Evolutionary conservation across 1,140 invertebrate genomes (phyloP), one percentile per base, ranked within the genome.

Genomic region (Bombus confusus): DNA sequence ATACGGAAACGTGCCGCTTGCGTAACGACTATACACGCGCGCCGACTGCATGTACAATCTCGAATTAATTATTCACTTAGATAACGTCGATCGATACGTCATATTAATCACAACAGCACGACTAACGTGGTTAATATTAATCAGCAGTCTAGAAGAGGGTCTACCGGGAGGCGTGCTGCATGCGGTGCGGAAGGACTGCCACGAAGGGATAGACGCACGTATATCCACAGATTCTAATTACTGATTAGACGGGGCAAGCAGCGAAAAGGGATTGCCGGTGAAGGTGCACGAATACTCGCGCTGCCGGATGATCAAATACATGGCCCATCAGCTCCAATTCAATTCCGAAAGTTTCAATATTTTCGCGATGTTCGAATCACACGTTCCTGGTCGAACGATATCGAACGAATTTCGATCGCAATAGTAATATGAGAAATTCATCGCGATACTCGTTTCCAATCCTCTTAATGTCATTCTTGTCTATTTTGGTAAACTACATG

Each of bases 181-280:
- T 25, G 77, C 66, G 77, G 57, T 62, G 64, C 72, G 85, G 73
- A 83, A 86, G 85, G 81, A 64, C 80, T 79, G 75, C 76, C 74
- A 79, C 82, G 82, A 31, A 79, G 81, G 82, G 83, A 81, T 84
- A 85, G 71, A 39, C 81, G 88, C 86, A 57, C 80, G 80, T 81
- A 85, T 69, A 77, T 86, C 86, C 66, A 76, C 75, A 74, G 91
- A 93, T 93, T 90, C 92, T 92, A 92, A 93, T 93, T 92, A 93
- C 87, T 91, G 91, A 93, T 93, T 92, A 91, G 87, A 81, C 76
- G 43, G 34, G 59, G 77, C 76, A 47, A 89, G 75, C 87, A 80
- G 78, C 52, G 81, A 87, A 90, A 91, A 90, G 91, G 82, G 86
- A 85, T 66, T 25, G 68, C 57, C 22, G 62, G 52, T 43, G 37